Evolutionary conservation across 64 coral and sea anemone species (phyloP).

Genomic region (Pachyseris speciosa): DNA sequence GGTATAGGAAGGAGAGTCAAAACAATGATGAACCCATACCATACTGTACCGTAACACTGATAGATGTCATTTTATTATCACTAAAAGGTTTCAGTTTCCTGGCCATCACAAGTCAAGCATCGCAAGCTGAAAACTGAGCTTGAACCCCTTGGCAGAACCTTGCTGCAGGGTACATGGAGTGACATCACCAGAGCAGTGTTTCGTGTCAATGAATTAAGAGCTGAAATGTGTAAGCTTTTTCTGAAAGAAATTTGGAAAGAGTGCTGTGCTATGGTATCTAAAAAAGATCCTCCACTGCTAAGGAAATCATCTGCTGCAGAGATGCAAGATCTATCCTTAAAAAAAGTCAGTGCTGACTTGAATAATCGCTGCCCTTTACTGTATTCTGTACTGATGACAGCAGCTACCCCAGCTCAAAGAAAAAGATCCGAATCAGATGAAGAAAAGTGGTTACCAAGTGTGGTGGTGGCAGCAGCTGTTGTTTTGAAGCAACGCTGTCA

Average conservation of each 20-base stretch:
- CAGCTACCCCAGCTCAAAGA: neutral
- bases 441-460: conserved; percentile 10
- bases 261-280: neutral
- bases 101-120: conserved; percentile 6
- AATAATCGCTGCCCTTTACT: neutral
- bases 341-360: neutral
- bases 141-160: neutral
- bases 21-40: too few species aligned
- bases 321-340: neutral
- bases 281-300: neutral
- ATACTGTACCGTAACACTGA: too few species aligned
- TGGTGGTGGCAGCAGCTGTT: conserved; percentile 35
- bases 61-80: too few species aligned
- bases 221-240: conserved; percentile 12
- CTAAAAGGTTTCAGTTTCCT: neutral
- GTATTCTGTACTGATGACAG: neutral
- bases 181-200: conserved; percentile 21
- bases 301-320: conserved; percentile 4
- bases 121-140: neutral
- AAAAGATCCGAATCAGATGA: neutral
- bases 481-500: conserved; percentile 2
- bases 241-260: conserved; percentile 17
- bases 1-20: too few species aligned
- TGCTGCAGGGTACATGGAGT: conserved; percentile 5
- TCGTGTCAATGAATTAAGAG: conserved; percentile 30